Evolutionary conservation across 2,888 invertebrate genomes (phyloP).

Genomic region (Keiferia lycopersicella): DNA sequence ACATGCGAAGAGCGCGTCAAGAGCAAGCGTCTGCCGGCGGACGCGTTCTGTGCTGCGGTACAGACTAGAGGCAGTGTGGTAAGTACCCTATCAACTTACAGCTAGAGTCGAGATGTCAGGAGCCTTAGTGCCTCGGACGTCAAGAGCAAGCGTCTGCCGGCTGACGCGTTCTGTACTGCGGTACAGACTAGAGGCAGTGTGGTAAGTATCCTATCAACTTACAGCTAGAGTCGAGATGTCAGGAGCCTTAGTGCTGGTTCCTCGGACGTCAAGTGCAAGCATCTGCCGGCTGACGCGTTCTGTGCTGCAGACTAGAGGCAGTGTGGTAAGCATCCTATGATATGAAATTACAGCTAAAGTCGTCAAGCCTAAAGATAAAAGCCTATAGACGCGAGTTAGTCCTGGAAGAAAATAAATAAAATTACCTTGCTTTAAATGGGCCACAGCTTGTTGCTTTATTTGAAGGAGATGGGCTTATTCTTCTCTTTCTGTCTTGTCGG

Average conservation of each 20-base stretch:
- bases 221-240: background rate
- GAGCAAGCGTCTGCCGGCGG: conserved; percentile 45
- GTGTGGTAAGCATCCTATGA: background rate
- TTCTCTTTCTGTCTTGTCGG: too few species aligned
- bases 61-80: conserved; percentile 57
- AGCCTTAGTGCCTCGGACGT: conserved; percentile 51
- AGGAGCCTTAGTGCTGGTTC: background rate
- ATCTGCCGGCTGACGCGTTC: background rate
- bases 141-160: conserved; percentile 43
- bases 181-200: conserved; percentile 53
- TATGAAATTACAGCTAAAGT: too few species aligned
- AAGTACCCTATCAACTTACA: too few species aligned
- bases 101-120: conserved; percentile 59
- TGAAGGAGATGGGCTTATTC: too few species aligned
- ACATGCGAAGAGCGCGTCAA: conserved; percentile 50
- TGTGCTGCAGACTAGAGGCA: background rate
- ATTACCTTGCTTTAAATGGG: too few species aligned
- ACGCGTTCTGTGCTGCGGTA: conserved; percentile 61
- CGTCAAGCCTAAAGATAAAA: too few species aligned
- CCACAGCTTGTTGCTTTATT: too few species aligned
- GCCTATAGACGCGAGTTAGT: too few species aligned
- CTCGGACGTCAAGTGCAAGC: background rate
- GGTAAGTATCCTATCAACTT: conserved; percentile 40
- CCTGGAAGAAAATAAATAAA: too few species aligned
- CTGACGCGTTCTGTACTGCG: conserved; percentile 59